These are phyloP conservation scores for Callocephalon fimbriatum DNA, from an alignment of 2,113 vertebrate genomes.

Conservation along the genomic window DNA sequence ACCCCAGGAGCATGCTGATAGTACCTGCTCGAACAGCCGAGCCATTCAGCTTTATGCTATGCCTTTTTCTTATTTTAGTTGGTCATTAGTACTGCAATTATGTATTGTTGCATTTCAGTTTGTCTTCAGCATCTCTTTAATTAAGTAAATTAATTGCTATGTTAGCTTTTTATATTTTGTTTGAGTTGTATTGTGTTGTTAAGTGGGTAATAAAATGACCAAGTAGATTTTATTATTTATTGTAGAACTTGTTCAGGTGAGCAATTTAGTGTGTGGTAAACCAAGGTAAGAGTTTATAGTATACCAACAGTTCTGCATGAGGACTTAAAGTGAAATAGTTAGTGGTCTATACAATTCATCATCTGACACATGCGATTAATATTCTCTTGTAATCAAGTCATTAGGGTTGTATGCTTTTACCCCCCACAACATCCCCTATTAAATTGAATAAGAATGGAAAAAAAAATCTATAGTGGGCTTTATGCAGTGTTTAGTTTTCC, in stretches of 20 bases:
- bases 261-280: not conserved
- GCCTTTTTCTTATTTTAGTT: not conserved
- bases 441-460: not conserved
- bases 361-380: not conserved
- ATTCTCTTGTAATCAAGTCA: not conserved
- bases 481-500: not conserved
- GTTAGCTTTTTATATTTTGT: not conserved
- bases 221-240: not conserved
- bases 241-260: not conserved
- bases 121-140: not conserved
- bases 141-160: not conserved
- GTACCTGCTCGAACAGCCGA: not conserved
- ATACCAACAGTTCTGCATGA: not conserved
- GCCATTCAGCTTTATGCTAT: not conserved
- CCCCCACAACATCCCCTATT: not conserved
- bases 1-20: fast-evolving
- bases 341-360: not conserved
- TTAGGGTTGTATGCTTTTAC: not conserved
- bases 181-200: not conserved
- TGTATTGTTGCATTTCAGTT: not conserved
- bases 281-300: not conserved
- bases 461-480: not conserved
- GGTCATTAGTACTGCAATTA: not conserved
- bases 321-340: not conserved
- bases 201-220: not conserved